Evolutionary conservation across 2,113 vertebrate species (phyloP).

Genomic region (Mesoclemmys tuberculata): DNA sequence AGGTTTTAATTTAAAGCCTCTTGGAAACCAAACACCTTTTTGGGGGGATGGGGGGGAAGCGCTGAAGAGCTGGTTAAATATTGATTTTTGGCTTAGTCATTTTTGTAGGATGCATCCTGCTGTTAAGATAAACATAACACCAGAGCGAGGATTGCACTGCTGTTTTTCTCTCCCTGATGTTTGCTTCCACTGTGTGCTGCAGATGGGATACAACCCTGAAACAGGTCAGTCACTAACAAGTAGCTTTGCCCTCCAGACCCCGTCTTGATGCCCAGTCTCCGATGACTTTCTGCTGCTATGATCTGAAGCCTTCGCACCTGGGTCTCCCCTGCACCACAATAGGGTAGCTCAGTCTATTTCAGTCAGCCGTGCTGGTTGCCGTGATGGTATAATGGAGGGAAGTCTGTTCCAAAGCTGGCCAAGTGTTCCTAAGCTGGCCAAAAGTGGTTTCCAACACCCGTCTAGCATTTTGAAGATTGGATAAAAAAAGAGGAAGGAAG

Average conservation of each 20-base stretch:
- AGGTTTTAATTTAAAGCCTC: neutral
- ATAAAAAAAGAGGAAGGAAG: neutral
- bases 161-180: neutral
- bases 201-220: neutral
- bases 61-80: neutral
- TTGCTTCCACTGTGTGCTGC: neutral
- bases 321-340: rapidly evolving
- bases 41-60: neutral
- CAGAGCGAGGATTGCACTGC: neutral
- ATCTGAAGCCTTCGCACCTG: neutral
- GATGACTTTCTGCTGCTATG: neutral
- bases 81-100: neutral
- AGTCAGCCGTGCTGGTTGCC: neutral
- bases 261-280: neutral
- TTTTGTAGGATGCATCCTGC: neutral
- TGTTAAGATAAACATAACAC: neutral
- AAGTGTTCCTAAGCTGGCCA: neutral
- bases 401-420: neutral
- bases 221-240: neutral
- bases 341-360: neutral
- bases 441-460: neutral
- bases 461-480: neutral
- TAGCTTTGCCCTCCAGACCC: neutral
- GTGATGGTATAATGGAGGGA: neutral
- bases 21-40: neutral